Conservation (phyloP, 2,888 invertebrate genomes). For the Tachina fera region DNA sequence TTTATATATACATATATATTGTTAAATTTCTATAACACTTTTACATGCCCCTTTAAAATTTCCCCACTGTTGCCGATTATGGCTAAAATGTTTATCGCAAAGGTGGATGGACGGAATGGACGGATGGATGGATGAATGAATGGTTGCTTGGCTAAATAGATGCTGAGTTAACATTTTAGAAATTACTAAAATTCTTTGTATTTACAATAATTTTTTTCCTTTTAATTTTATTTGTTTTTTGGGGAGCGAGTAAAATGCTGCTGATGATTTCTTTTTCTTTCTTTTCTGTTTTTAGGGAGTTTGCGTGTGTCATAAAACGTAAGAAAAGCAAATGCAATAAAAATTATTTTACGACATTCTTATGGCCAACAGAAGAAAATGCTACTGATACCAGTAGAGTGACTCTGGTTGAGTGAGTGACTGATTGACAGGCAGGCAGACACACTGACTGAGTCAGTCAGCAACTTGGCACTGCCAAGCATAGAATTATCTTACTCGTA, state of each 20-base stretch:
- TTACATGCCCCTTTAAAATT: not conserved
- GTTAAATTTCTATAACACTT: conserved; percentile 21
- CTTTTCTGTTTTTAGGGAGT: conserved; percentile 6
- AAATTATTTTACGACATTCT: conserved; percentile 73
- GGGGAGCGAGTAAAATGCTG: conserved; percentile 34
- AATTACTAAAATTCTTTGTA: conserved; percentile 60
- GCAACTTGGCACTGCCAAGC: conserved; percentile 32
- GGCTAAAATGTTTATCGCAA: conserved; percentile 60
- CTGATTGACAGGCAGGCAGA: not conserved
- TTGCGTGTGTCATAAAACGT: conserved; percentile 69
- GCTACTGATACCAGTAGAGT: conserved; percentile 57
- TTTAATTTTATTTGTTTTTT: conserved; percentile 41
- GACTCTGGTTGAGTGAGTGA: conserved; percentile 21
- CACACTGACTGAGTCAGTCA: conserved; percentile 34
- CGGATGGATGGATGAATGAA: conserved; percentile 38
- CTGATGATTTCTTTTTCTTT: not conserved
- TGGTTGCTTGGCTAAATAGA: conserved; percentile 42
- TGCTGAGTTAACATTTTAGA: conserved; percentile 69
- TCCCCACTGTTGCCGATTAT: conserved; percentile 52
- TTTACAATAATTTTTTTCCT: conserved; percentile 1
- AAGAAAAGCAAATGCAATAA: conserved; percentile 72
- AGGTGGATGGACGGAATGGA: conserved; percentile 53
- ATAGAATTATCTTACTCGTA: conserved; percentile 12
- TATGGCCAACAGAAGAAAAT: conserved; percentile 70
- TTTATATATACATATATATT: not conserved